Base-by-base conservation (phyloP, 2,113 vertebrate species). In the Oryctolagus cuniculus region DNA sequence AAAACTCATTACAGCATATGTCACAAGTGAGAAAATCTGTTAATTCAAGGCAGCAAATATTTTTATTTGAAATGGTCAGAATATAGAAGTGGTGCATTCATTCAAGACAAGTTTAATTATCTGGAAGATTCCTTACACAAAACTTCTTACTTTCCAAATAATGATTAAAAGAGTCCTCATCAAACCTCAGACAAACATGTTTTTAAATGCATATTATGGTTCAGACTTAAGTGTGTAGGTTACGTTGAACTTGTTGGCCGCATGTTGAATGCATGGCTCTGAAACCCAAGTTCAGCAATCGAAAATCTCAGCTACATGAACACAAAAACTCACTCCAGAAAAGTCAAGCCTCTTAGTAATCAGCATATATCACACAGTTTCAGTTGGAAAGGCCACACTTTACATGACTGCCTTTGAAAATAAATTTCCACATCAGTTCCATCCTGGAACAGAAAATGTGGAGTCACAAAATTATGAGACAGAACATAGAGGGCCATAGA, bases 121-220 rank as follows among this genome's bases (percentile, higher is more conserved):
- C 61, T 72, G 29, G 53, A 90, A 90, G 55, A 91, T 63, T 38
- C 38, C 34, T 73, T 58, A 86, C 16, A 72, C 17, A 91, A 91
- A 92, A 69, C 6, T 75, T 44, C 34, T 92, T 11, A 84, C 77
- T 82, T 95, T 24, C n/a, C 12, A 84, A 87, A 63, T 53, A 80
- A 77, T 66, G 87, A 87, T 77, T 72, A 38, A 75, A 24, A 27
- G 74, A 92, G 55, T 90, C 82, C 29, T 87, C 24, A 7, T 31
- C n/a, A 31, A 31, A 81, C 34, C 29, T 24, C 29, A 94, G 80
- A 77, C 5, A 29, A 22, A 77, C 27, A 11, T 36, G 4, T 55
- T 72, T 72, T 34, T 34, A 75, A 75, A 34, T n/a, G 36, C 16
- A 22, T 7, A 31, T 16, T 86, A 67, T 9, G 34, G 15, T 25